Evolutionary conservation across 1,140 invertebrate species (phyloP), one percentile per base, ranked within the genome.

Genomic region (Pseudomyrmex gracilis): DNA sequence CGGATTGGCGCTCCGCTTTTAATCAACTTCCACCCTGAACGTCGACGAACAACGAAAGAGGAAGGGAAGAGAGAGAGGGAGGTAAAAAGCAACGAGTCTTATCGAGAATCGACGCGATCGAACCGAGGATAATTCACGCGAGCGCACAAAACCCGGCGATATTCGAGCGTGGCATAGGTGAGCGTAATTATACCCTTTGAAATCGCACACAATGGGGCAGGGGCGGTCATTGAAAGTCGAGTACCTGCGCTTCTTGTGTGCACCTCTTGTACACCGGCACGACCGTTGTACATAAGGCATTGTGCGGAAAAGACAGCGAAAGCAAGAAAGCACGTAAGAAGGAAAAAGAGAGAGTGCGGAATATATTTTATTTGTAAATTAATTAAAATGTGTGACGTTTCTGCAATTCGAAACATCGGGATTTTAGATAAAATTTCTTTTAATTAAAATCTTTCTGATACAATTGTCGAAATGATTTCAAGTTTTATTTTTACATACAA

Each of bases 181-280:
- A 90, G 82, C 86, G 88, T 91, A 91, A 91, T 91, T 90, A 90
- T 91, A 90, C 86, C 87, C 86, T 91, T 91, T 91, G 90, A 91
- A 91, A 88, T 88, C 67, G 78, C 47, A 74, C 24, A 91, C 88
- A 91, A 91, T 90, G 77, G 89, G n/a, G 73, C 83, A 67, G 87
- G 84, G 89, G 86, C 88, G 90, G 82, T 89, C 87, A 90, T 90
- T 90, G 90, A 90, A 90, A 91, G 84, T 91, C 84, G 86, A 91
- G 90, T 91, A 89, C 90, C 85, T 86, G 85, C 82, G 82, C 73
- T 85, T 88, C 87, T 89, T 88, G 87, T 88, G 87, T 88, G 87
- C 83, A 86, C 74, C 88, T 89, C 87, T 58, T 80, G 76, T 53
- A 22, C 84, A 86, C 74, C 87, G 80, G 74, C 87, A 58, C 76